These are phyloP conservation scores for Lerema accius DNA, from an alignment of 1,140 invertebrate species.

Conservation along the genomic window DNA sequence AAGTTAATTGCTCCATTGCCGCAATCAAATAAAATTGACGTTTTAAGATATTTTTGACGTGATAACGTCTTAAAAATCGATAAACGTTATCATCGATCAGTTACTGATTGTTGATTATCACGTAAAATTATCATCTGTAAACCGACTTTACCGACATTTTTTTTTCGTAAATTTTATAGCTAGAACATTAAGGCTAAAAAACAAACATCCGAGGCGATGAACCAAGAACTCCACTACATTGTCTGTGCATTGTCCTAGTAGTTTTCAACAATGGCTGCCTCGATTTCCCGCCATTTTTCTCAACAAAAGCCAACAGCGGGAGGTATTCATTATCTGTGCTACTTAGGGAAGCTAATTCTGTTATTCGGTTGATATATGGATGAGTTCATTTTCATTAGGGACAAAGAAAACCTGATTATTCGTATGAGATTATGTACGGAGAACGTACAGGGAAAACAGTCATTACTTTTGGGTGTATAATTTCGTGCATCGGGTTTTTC, in stretches of 20 bases:
- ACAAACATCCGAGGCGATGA: constrained; percentile 1
- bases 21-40: no score
- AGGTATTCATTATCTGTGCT: constrained; percentile 28
- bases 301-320: constrained; percentile 43
- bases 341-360: constrained; percentile 26
- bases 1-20: no score
- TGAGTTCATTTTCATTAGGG: constrained; percentile 9
- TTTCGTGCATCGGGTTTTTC: no score
- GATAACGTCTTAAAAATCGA: no score
- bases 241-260: constrained; percentile 8
- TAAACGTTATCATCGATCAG: no score
- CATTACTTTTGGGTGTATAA: no score
- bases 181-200: neutral
- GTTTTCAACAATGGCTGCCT: constrained; percentile 13
- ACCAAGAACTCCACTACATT: neutral
- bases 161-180: no score
- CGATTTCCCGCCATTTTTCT: constrained; percentile 42
- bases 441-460: neutral
- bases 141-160: no score
- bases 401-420: constrained; percentile 18
- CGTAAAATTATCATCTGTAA: no score
- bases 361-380: constrained; percentile 16
- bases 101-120: no score
- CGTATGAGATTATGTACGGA: neutral
- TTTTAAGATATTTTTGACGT: no score